Evolutionary conservation across 2,113 vertebrate genomes (phyloP).

Genomic region (Rutilus rutilus): DNA sequence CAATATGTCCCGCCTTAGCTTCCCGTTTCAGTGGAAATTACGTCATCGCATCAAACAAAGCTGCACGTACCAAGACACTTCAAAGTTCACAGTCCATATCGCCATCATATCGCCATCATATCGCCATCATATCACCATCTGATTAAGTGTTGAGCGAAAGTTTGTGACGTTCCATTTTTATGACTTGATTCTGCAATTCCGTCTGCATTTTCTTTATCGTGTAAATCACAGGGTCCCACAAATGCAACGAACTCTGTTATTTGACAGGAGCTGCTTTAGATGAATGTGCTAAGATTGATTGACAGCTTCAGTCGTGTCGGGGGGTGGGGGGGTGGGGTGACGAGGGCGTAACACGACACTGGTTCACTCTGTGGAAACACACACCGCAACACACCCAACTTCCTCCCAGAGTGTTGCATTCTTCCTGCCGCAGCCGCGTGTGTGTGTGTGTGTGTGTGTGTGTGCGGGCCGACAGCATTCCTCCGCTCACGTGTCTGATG

Average conservation of each 20-base stretch:
- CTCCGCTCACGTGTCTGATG: slow-evolving; percentile 65
- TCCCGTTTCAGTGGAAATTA: too few species aligned
- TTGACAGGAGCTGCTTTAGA: neutral
- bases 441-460: slow-evolving; percentile 35
- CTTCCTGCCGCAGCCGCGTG: slow-evolving; percentile 43
- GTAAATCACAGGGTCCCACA: too few species aligned
- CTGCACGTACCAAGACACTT: too few species aligned
- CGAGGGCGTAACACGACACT: slow-evolving; percentile 21
- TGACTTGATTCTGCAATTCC: too few species aligned
- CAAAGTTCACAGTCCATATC: too few species aligned
- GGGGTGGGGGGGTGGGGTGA: neutral
- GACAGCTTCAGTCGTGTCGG: neutral
- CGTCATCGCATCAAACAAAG: too few species aligned
- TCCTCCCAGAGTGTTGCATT: slow-evolving; percentile 50
- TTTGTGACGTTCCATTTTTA: too few species aligned
- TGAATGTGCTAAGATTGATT: neutral
- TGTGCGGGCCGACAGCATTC: slow-evolving; percentile 62
- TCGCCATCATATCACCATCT: too few species aligned
- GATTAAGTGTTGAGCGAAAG: too few species aligned
- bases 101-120: too few species aligned
- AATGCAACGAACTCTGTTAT: neutral
- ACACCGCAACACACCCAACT: slow-evolving; percentile 42
- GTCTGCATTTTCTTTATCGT: too few species aligned
- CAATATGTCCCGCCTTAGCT: too few species aligned
- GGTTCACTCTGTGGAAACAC: slow-evolving; percentile 23